phyloP scores from a whole-genome alignment of 2,113 vertebrate species.

The Phodopus roborovskii region DNA sequence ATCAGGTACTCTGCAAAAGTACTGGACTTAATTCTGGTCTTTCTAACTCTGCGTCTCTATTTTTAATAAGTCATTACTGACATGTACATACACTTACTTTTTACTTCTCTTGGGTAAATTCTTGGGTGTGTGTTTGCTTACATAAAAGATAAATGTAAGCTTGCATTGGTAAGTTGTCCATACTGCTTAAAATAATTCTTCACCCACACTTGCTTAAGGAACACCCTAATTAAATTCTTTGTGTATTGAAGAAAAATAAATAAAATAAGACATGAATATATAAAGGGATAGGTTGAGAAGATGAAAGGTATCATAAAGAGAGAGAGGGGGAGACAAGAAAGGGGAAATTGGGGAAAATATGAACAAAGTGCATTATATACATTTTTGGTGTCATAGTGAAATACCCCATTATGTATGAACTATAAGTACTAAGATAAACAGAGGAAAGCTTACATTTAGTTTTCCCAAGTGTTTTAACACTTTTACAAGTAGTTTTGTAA shows the following conservation, averaged over 20 bases:
- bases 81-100: neutral
- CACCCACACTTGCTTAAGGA: neutral
- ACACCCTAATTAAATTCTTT: too few relatives aligned
- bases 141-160: neutral
- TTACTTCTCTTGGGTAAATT: neutral
- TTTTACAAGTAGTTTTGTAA: neutral
- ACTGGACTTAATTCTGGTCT: neutral
- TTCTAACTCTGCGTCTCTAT: rapidly evolving
- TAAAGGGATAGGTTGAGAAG: too few relatives aligned
- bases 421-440: neutral
- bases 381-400: neutral
- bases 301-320: neutral
- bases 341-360: neutral
- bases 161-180: neutral
- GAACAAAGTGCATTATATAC: neutral
- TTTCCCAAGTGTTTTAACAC: neutral
- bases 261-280: neutral
- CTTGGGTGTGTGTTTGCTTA: neutral
- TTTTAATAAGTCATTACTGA: neutral
- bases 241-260: neutral
- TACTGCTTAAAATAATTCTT: too few relatives aligned
- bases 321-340: neutral
- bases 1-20: neutral
- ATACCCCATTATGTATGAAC: neutral
- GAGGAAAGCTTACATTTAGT: neutral